These are phyloP conservation scores for Penaeus monodon DNA, from an alignment of 2,888 invertebrate genomes.

Conservation along the genomic window DNA sequence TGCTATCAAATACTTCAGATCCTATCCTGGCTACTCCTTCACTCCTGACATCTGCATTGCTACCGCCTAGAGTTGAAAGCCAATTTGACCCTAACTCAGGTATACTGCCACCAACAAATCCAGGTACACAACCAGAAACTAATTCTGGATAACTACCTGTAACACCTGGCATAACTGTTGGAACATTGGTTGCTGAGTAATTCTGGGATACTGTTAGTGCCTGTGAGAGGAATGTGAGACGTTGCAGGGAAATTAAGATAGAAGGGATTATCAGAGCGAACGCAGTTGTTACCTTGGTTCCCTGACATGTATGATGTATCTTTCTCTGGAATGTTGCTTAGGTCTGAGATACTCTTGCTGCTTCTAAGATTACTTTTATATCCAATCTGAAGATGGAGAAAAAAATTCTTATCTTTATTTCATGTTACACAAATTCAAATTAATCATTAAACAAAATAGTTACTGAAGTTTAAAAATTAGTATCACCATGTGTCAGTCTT, in stretches of 20 bases:
- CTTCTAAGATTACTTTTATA: constrained; percentile 83
- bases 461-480: not conserved
- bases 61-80: constrained; percentile 29
- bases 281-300: constrained; percentile 58
- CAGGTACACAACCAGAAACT: constrained; percentile 26
- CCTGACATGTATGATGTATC: constrained; percentile 69
- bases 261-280: constrained; percentile 37
- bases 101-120: constrained; percentile 24
- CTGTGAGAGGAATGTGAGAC: constrained; percentile 28
- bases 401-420: not conserved
- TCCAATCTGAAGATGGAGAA: constrained; percentile 75
- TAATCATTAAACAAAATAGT: too few species aligned
- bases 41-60: constrained; percentile 2
- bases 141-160: constrained; percentile 22
- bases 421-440: too few species aligned
- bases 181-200: constrained; percentile 30
- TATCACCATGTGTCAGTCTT: not conserved
- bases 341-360: constrained; percentile 88
- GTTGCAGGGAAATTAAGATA: constrained; percentile 29
- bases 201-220: constrained; percentile 27
- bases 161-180: constrained; percentile 19
- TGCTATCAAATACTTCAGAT: constrained; percentile 45
- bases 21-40: constrained; percentile 24
- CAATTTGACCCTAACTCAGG: constrained; percentile 45
- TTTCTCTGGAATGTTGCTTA: constrained; percentile 79